phyloP scores from a whole-genome alignment of 2,113 vertebrate species.

The Mastomys coucha region DNA sequence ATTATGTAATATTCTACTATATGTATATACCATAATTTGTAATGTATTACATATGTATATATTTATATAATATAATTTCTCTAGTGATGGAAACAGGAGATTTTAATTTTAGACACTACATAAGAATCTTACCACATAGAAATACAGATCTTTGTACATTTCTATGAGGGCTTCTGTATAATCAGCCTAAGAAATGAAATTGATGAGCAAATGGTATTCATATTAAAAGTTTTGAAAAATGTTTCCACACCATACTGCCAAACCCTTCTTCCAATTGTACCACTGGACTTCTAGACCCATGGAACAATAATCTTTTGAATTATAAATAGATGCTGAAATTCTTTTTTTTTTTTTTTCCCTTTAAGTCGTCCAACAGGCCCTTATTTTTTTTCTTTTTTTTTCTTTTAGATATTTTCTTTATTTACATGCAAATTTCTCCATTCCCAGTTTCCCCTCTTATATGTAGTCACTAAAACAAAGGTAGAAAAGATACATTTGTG shows the following conservation, averaged over 20 bases:
- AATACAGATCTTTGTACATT: background rate
- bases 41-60: background rate
- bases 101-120: constrained; percentile 17
- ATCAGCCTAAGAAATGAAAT: constrained; percentile 36
- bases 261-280: background rate
- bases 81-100: background rate
- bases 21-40: background rate
- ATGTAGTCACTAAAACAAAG: background rate
- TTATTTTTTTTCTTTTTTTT: too few relatives aligned
- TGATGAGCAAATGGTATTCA: background rate
- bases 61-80: background rate
- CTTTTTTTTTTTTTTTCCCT: too few relatives aligned
- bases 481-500: constrained; percentile 6
- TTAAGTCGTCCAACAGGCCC: too few relatives aligned
- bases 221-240: background rate
- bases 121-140: constrained; percentile 2
- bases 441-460: too few relatives aligned
- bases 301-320: background rate
- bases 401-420: too few relatives aligned
- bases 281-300: background rate
- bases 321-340: background rate
- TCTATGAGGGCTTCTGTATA: background rate
- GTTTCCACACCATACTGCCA: background rate
- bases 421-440: too few relatives aligned
- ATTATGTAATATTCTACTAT: background rate